phyloP scores from a whole-genome alignment of 2,888 invertebrate genomes.

The Callinectes sapidus region DNA sequence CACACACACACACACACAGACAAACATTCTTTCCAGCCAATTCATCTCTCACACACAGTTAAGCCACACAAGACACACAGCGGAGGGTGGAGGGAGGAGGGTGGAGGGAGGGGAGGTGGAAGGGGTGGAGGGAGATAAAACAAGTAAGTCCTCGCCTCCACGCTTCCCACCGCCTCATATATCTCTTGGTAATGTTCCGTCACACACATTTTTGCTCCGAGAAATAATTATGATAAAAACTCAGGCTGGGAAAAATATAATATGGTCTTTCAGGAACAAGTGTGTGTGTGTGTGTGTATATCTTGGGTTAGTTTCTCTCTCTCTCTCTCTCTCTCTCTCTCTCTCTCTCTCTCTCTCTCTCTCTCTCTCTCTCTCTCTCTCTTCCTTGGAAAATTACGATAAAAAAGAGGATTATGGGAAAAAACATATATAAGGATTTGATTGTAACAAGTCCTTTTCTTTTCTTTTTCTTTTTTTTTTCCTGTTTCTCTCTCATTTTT shows the following conservation, averaged over 20 bases:
- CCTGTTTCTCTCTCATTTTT: not conserved
- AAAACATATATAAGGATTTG: too few relatives aligned
- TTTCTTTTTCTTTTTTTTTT: not conserved
- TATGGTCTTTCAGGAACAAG: too few relatives aligned
- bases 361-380: constrained; percentile 16
- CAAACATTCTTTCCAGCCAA: not conserved
- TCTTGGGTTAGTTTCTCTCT: too few relatives aligned
- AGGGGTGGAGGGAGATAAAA: not conserved
- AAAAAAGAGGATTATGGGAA: not conserved
- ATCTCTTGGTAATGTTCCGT: not conserved
- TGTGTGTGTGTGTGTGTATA: too few relatives aligned
- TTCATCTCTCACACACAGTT: not conserved
- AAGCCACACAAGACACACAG: not conserved
- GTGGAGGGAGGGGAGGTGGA: not conserved
- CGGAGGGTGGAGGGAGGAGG: not conserved
- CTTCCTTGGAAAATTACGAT: not conserved
- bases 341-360: constrained; percentile 37
- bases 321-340: not conserved
- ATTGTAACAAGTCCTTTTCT: too few relatives aligned
- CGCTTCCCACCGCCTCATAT: not conserved
- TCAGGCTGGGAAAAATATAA: not conserved
- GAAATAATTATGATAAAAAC: not conserved
- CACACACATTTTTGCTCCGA: not conserved
- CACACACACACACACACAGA: not conserved
- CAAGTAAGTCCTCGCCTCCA: not conserved